A percentile compares a stretch with the other conserved stretches of the same genome.
phyloP scores from a whole-genome alignment of 2,113 vertebrate genomes.

The Platycercus adscitus region DNA sequence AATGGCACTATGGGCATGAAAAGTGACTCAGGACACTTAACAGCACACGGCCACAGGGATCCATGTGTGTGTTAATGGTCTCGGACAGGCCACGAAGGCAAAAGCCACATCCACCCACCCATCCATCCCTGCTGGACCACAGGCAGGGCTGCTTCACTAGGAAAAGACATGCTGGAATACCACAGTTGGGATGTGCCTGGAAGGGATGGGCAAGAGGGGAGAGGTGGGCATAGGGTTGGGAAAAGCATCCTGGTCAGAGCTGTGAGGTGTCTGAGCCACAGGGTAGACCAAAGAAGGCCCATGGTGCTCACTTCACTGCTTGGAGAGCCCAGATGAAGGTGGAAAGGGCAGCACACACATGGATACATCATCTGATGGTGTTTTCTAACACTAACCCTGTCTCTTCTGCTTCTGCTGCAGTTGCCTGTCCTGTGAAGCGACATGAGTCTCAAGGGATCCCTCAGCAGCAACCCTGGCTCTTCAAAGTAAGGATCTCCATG shows the following conservation, averaged over 20 bases:
- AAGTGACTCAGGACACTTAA: neutral
- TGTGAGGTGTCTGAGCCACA: neutral
- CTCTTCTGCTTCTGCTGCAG: constrained; percentile 50
- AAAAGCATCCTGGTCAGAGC: neutral
- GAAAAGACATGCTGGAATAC: neutral
- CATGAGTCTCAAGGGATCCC: constrained; percentile 71
- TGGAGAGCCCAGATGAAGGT: neutral
- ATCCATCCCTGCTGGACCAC: neutral
- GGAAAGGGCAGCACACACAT: accelerated
- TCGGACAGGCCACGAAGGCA: neutral
- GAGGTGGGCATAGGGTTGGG: neutral
- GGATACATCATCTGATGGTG: neutral
- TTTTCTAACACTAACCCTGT: neutral
- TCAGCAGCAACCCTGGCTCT: constrained; percentile 51
- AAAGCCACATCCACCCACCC: neutral
- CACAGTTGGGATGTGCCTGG: neutral
- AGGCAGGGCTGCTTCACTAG: neutral
- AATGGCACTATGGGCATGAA: neutral
- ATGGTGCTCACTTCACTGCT: neutral
- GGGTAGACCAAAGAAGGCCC: neutral
- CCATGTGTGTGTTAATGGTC: accelerated
- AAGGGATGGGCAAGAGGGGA: neutral
- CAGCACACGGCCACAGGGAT: neutral
- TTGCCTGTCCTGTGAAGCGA: constrained; percentile 14
- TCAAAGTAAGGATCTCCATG: constrained; percentile 51